Conservation (phyloP, 2,113 vertebrate genomes). For the Axis porcinus region DNA sequence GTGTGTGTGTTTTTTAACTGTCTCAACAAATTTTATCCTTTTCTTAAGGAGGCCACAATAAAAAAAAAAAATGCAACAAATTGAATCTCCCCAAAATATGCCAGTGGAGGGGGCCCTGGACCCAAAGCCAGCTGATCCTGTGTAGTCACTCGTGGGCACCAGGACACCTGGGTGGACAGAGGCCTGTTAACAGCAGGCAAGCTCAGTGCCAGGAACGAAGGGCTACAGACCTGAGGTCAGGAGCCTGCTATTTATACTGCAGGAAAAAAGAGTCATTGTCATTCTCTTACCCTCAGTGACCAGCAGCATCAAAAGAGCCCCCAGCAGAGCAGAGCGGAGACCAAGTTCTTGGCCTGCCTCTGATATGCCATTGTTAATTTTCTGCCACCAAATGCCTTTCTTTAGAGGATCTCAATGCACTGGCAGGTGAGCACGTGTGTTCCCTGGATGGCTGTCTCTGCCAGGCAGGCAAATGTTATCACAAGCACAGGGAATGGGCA, state of each 20-base stretch:
- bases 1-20: neutral
- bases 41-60: neutral
- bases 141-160: accelerated
- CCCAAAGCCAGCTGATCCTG: accelerated
- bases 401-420: neutral
- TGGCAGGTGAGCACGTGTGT: neutral
- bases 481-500: neutral
- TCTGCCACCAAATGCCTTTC: neutral
- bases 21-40: neutral
- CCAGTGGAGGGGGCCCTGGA: too few relatives aligned
- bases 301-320: neutral
- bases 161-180: accelerated
- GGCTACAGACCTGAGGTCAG: accelerated
- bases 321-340: neutral
- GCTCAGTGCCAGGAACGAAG: neutral
- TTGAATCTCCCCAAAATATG: neutral
- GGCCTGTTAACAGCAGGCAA: accelerated
- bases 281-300: neutral
- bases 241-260: neutral
- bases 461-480: neutral
- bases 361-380: neutral
- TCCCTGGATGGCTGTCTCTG: accelerated
- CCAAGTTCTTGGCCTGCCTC: neutral
- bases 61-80: neutral
- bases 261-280: accelerated